Conservation (phyloP, 2,113 vertebrate species). For the Bungarus multicinctus region DNA sequence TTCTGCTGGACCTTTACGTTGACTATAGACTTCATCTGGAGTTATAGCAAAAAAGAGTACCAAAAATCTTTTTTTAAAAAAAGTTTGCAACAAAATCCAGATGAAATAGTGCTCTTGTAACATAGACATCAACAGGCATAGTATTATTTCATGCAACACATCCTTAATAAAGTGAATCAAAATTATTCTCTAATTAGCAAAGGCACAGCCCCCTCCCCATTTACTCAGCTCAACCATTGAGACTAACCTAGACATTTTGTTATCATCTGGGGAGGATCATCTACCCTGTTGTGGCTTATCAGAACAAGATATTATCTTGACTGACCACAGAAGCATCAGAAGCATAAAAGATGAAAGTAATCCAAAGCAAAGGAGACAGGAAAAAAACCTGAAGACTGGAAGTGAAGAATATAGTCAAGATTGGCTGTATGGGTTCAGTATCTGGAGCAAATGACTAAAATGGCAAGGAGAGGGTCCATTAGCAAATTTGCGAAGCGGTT, state of each 20-base stretch:
- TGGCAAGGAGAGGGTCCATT: neutral
- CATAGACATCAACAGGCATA: neutral
- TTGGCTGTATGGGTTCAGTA: neutral
- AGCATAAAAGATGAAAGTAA: neutral
- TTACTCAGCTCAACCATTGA: neutral
- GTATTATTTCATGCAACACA: neutral
- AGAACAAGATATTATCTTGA: neutral
- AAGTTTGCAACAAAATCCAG: neutral
- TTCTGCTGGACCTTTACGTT: neutral
- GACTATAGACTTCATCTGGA: neutral
- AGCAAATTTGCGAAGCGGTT: neutral
- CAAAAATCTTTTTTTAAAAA: neutral
- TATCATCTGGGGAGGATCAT: neutral
- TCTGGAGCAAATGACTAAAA: neutral
- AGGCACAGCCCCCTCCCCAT: neutral
- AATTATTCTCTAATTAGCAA: neutral
- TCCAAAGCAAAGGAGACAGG: neutral
- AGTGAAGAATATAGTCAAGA: neutral
- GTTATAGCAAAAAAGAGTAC: neutral
- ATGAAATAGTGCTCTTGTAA: neutral
- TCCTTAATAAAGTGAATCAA: neutral
- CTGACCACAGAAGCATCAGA: neutral
- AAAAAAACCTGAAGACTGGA: neutral
- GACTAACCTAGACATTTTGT: neutral
- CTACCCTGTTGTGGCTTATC: neutral